Conservation (phyloP, 2,113 vertebrate species). For the Phaethornis superciliosus region DNA sequence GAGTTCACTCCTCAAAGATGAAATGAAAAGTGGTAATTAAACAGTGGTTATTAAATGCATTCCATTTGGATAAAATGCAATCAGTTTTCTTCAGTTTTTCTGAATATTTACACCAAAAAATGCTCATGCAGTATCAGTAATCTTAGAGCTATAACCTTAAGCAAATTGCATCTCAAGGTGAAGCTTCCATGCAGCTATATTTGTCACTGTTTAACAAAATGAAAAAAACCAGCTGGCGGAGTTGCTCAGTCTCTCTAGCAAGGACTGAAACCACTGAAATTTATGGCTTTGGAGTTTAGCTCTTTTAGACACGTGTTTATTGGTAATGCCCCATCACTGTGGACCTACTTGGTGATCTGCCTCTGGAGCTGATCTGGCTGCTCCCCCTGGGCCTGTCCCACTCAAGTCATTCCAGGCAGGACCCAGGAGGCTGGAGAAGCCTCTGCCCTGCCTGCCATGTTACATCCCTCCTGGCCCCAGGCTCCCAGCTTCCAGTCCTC, state of each 20-base stretch:
- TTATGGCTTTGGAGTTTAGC: neutral
- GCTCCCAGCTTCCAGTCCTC: neutral
- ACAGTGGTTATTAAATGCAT: neutral
- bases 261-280: neutral
- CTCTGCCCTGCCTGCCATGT: neutral
- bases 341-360: too few relatives aligned
- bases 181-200: neutral
- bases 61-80: neutral
- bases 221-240: neutral
- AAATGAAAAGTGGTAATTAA: neutral
- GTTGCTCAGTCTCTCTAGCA: neutral
- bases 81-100: neutral
- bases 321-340: neutral
- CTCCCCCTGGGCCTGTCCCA: neutral
- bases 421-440: neutral
- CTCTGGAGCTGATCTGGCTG: neutral
- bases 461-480: too few relatives aligned
- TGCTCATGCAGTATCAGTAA: neutral
- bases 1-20: neutral
- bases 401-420: fast-evolving
- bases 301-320: neutral
- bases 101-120: neutral
- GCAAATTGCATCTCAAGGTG: neutral
- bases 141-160: neutral
- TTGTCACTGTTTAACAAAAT: neutral